Evolutionary conservation across 2,888 invertebrate species (phyloP), one percentile per base, ranked within the genome.

Genomic region (Watsonalla cultraria): DNA sequence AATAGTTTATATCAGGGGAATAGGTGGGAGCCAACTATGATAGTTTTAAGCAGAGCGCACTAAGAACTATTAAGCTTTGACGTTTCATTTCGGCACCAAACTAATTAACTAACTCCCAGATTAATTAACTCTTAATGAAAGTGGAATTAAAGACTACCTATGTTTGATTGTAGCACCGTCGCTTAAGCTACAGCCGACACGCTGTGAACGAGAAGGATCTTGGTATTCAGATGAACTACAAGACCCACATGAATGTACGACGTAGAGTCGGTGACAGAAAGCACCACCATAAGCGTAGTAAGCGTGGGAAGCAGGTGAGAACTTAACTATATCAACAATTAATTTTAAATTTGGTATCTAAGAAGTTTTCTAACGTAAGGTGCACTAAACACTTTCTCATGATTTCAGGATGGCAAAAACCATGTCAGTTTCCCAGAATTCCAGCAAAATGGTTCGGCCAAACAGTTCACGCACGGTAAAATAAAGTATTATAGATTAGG

Each of bases 371-470:
- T 24, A 24, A 24, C 24, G 24, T 4, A 24, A 24, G 24, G 37
- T 37, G 11, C 11, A 42, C 5, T 42, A 42, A 39, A 11, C 2
- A 42, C 5, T 5, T 42, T 5, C 5, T 11, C 6, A 42, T 42
- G 42, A 11, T 91, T 92, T 59, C 90, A 96, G 95, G 96, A 96
- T 82, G 95, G 96, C 72, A 96, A 96, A 91, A 96, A 96, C 84
- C 96, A 96, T 89, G 96, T 96, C 69, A 96, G 96, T 84, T 96
- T 96, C 91, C 96, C 96, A 51, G 96, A 96, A 91, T 96, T 96
- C 86, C 96, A 96, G 88, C 96, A 96, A 90, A 96, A 96, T 76
- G 96, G 96, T 81, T 94, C 95, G 76, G 95, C 95, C 58, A 96
- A 96, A 92, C 95, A 95, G 85, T 94, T 96, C 91, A 94, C 96